Evolutionary conservation across 2,888 invertebrate genomes (phyloP).

Genomic region (Rhagium mordax): DNA sequence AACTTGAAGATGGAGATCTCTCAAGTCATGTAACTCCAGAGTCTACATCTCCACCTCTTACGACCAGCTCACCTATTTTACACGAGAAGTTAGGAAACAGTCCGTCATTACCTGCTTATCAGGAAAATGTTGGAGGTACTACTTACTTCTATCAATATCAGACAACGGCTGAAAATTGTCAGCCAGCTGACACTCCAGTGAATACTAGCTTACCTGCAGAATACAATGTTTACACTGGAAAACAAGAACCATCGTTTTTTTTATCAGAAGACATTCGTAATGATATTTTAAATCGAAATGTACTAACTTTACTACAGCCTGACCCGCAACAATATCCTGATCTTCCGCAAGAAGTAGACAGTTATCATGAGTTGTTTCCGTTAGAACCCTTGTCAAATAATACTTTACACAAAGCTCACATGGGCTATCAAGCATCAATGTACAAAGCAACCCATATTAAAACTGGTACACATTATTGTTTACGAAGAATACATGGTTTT

Average conservation of each 20-base stretch:
- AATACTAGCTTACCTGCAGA: constrained; percentile 66
- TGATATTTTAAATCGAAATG: constrained; percentile 84
- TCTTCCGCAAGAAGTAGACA: constrained; percentile 90
- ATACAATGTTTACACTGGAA: constrained; percentile 77
- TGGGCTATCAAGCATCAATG: constrained; percentile 85
- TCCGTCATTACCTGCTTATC: constrained; percentile 66
- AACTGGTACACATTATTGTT: constrained; percentile 87
- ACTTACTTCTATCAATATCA: constrained; percentile 87
- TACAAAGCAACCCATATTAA: constrained; percentile 93
- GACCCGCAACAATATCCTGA: constrained; percentile 75
- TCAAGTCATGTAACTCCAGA: constrained; percentile 51
- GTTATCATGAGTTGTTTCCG: constrained; percentile 90
- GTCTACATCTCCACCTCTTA: constrained; percentile 62
- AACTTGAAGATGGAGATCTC: constrained; percentile 55
- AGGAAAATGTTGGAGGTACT: constrained; percentile 95
- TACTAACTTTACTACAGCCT: constrained; percentile 82
- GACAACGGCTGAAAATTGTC: constrained; percentile 59
- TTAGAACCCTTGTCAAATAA: constrained; percentile 79
- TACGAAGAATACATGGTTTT: constrained; percentile 91
- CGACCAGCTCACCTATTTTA: constrained; percentile 67
- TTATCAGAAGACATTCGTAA: constrained; percentile 87
- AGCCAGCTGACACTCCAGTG: constrained; percentile 44
- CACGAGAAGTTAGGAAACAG: constrained; percentile 61
- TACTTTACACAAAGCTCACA: constrained; percentile 77
- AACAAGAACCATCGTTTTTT: constrained; percentile 79